A percentile compares a stretch with the other conserved stretches of the same genome.
phyloP scores from a whole-genome alignment of 1,140 invertebrate species.

The Pectinophora gossypiella region DNA sequence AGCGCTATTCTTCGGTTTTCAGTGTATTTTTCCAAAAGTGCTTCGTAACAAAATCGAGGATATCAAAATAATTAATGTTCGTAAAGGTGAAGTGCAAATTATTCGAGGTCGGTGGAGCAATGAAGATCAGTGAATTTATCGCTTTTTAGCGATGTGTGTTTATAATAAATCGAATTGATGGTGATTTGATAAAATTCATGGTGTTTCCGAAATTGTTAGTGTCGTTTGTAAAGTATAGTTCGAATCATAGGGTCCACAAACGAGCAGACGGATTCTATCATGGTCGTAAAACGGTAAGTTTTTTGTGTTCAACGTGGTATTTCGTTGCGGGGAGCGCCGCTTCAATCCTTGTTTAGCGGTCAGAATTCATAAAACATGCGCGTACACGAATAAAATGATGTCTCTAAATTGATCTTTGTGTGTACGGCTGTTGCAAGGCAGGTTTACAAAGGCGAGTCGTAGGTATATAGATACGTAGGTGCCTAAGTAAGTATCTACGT shows the following conservation, averaged over 20 bases:
- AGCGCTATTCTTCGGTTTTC: slow-evolving; percentile 3
- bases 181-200: slow-evolving; percentile 67
- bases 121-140: slow-evolving; percentile 62
- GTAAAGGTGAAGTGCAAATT: slow-evolving; percentile 55
- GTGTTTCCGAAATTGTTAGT: slow-evolving; percentile 63
- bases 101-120: slow-evolving; percentile 51
- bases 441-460: not conserved
- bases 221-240: slow-evolving; percentile 63
- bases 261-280: slow-evolving; percentile 73
- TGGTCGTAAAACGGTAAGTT: slow-evolving; percentile 75
- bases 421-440: not conserved
- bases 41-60: not conserved
- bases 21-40: not conserved
- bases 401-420: not conserved
- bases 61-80: slow-evolving; percentile 35
- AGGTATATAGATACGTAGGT: not conserved
- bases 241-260: slow-evolving; percentile 74
- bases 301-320: slow-evolving; percentile 18
- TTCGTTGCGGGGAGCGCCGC: not conserved
- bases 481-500: not conserved
- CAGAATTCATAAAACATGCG: not conserved
- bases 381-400: not conserved
- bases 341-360: not conserved
- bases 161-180: slow-evolving; percentile 63
- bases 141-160: slow-evolving; percentile 69